Conservation (phyloP, 2,113 vertebrate species). For the Harpagus bidentatus region DNA sequence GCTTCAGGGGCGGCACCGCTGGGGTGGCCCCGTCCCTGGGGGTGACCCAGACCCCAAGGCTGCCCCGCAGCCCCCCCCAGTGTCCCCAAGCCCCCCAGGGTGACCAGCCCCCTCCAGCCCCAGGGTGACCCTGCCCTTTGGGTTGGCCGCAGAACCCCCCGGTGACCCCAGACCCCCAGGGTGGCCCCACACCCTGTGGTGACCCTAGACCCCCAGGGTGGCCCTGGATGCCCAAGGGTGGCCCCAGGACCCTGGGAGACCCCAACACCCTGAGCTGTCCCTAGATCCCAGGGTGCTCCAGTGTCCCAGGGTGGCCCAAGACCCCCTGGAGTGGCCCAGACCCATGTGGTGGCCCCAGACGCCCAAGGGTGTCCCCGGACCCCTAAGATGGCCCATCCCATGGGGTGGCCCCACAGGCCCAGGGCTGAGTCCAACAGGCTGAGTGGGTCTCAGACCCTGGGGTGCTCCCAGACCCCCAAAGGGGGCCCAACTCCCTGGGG, state of each 20-base stretch:
- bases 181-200: neutral
- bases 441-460: neutral
- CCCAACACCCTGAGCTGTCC: neutral
- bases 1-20: fast-evolving
- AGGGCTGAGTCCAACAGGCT: neutral
- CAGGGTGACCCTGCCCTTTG: neutral
- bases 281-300: no score
- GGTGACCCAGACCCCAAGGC: neutral
- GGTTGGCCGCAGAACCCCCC: neutral
- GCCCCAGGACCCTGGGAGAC: neutral
- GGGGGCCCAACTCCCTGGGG: neutral
- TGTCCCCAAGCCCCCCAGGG: neutral
- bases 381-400: neutral
- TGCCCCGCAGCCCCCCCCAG: neutral
- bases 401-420: neutral
- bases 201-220: neutral
- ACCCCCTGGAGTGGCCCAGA: neutral
- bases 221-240: neutral
- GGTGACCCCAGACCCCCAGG: neutral
- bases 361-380: neutral
- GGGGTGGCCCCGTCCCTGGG: neutral
- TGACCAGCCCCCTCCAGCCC: neutral
- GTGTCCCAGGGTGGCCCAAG: neutral
- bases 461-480: no score
- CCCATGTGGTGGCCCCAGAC: neutral